phyloP scores from a whole-genome alignment of 2,113 vertebrate species.

The Bufo gargarizans region DNA sequence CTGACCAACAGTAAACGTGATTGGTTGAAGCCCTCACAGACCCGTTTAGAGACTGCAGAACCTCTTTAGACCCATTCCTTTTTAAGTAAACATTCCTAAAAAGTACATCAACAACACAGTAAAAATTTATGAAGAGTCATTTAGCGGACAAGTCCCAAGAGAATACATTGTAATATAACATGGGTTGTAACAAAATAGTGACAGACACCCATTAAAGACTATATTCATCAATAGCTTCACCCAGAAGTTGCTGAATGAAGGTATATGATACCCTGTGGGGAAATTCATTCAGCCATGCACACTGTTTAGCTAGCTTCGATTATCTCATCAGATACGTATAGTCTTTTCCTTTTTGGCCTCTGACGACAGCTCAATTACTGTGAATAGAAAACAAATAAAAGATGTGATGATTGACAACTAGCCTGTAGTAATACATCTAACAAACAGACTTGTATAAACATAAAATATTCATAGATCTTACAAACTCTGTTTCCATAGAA shows the following conservation, averaged over 20 bases:
- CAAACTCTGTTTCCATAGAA: conserved; percentile 25
- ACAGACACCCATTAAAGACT: background rate
- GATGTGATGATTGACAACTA: conserved; percentile 37
- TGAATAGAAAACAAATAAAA: conserved; percentile 40
- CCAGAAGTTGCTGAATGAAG: background rate
- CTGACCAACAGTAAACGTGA: too few species aligned
- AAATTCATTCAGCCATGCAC: conserved; percentile 31
- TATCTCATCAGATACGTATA: conserved; percentile 10
- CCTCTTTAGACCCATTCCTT: too few species aligned
- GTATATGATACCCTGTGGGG: conserved; percentile 27
- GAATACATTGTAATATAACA: background rate
- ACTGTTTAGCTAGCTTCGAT: background rate
- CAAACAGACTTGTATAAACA: conserved; percentile 25
- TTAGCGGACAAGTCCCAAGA: background rate
- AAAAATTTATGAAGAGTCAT: background rate
- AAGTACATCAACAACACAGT: background rate
- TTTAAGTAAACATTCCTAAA: background rate
- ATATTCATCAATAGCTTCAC: background rate
- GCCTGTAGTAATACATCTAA: conserved; percentile 31
- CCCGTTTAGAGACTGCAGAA: too few species aligned
- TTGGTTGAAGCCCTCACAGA: too few species aligned
- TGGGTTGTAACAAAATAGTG: background rate
- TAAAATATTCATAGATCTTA: background rate
- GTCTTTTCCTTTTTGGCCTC: conserved; percentile 12
- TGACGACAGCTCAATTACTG: conserved; percentile 38